Evolutionary conservation across 2,888 invertebrate genomes (phyloP).

Genomic region (Drosophila nigricruria): DNA sequence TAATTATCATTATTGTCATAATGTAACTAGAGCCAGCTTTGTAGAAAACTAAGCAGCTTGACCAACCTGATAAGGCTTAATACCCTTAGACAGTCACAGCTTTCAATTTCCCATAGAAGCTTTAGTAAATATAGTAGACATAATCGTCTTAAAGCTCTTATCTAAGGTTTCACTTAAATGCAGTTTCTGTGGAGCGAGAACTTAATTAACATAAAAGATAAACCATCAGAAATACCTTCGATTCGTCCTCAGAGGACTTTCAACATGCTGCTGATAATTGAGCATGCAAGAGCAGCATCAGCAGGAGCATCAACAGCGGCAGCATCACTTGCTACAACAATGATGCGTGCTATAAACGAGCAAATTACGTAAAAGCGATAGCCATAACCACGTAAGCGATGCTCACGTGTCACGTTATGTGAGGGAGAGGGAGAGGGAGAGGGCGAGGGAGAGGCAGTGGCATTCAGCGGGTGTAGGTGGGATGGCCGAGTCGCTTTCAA

Average conservation of each 20-base stretch:
- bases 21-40: neutral
- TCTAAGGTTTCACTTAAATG: constrained; percentile 14
- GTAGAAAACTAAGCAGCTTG: neutral
- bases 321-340: constrained; percentile 44
- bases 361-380: constrained; percentile 77
- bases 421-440: neutral
- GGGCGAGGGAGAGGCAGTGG: neutral
- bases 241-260: constrained; percentile 39
- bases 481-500: constrained; percentile 14
- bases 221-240: constrained; percentile 29
- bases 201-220: constrained; percentile 39
- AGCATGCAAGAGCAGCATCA: constrained; percentile 44
- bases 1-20: too few relatives aligned
- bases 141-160: neutral
- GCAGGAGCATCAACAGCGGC: constrained; percentile 1
- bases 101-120: neutral
- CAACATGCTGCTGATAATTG: constrained; percentile 45
- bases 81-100: neutral
- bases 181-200: constrained; percentile 5
- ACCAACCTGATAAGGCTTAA: too few relatives aligned
- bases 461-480: neutral
- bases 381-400: constrained; percentile 69
- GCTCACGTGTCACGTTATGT: constrained; percentile 73
- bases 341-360: constrained; percentile 62
- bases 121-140: neutral